Percentiles rank a stretch among this genome's conserved stretches.
phyloP scores from a whole-genome alignment of 2,888 invertebrate species.

The Mesopsocus fuscifrons region DNA sequence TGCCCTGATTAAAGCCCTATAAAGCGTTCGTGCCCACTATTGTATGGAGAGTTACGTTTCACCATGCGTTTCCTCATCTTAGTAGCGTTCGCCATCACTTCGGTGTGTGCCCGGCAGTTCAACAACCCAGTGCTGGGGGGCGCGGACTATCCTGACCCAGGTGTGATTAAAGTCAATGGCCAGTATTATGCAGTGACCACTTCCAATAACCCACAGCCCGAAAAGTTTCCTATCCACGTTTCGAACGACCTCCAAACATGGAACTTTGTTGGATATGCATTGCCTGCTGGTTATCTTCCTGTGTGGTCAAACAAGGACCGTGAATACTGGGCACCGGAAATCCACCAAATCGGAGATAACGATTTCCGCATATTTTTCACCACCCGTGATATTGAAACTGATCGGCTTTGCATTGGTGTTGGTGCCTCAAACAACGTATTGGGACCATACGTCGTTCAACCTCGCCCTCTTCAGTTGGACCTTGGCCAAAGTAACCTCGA shows the following conservation, averaged over 20 bases:
- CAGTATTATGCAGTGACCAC: not conserved
- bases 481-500: not conserved
- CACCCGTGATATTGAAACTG: not conserved
- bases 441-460: not conserved
- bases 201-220: not conserved
- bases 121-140: not conserved
- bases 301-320: not conserved
- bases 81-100: no score
- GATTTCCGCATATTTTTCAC: not conserved
- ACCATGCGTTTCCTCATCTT: no score
- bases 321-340: constrained; percentile 2
- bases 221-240: not conserved
- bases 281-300: not conserved
- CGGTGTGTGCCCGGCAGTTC: not conserved
- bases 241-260: not conserved
- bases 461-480: not conserved
- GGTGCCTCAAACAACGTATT: not conserved
- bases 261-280: not conserved
- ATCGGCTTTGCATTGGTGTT: not conserved
- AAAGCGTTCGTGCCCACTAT: no score
- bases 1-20: no score
- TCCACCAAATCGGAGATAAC: not conserved
- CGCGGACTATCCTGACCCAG: not conserved
- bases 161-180: not conserved
- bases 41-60: no score